phyloP scores from a whole-genome alignment of 2,888 invertebrate genomes.

The Xestia rhomboidea region DNA sequence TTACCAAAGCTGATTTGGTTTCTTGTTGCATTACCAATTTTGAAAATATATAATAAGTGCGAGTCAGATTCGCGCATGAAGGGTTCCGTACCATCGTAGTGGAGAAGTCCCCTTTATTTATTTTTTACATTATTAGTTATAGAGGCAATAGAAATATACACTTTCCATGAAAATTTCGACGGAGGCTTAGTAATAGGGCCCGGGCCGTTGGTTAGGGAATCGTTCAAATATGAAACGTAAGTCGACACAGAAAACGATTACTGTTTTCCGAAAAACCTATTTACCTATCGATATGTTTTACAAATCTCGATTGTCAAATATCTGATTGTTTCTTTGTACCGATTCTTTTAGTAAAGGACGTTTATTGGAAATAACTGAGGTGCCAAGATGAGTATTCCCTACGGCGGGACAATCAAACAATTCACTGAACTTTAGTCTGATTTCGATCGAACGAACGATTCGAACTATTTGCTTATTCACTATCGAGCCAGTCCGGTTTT shows the following conservation, averaged over 20 bases:
- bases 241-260: slow-evolving; percentile 8
- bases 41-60: no score
- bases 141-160: no score
- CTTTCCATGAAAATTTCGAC: no score
- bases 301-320: slow-evolving; percentile 12
- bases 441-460: slow-evolving; percentile 45
- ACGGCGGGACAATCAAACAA: slow-evolving; percentile 46
- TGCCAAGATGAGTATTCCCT: slow-evolving; percentile 54
- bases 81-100: no score
- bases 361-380: slow-evolving; percentile 64
- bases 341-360: slow-evolving; percentile 30
- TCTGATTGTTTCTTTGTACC: slow-evolving; percentile 36
- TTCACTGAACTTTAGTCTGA: slow-evolving; percentile 52
- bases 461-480: slow-evolving; percentile 51
- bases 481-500: neutral
- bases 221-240: neutral
- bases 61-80: no score
- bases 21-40: neutral
- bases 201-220: no score
- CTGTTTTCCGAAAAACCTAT: neutral
- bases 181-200: no score
- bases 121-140: no score
- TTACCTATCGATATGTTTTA: slow-evolving; percentile 2
- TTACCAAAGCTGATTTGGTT: neutral
- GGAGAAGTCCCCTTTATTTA: no score